Evolutionary conservation across 2,797 vertebrate species (phyloP).

Genomic region (Australoheros facetus): DNA sequence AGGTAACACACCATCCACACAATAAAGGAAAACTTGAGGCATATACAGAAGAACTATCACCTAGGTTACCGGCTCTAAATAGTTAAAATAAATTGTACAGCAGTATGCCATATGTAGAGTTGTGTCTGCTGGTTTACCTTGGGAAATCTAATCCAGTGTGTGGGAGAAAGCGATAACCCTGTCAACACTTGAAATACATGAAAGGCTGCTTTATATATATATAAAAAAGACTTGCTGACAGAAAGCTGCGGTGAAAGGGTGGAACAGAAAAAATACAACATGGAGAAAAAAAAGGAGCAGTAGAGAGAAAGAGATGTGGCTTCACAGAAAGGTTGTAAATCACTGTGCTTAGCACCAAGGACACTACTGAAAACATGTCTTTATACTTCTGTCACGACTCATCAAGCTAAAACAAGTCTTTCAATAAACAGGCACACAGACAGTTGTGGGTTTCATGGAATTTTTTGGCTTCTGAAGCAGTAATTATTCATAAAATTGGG

Average conservation of each 20-base stretch:
- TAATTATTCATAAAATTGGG: not conserved
- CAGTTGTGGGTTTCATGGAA: not conserved
- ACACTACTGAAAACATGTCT: not conserved
- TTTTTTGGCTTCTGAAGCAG: not conserved
- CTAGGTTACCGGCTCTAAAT: not conserved
- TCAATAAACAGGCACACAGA: constrained; percentile 1
- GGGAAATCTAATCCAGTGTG: not conserved
- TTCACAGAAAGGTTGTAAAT: not conserved
- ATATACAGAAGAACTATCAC: not conserved
- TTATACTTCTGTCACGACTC: constrained; percentile 35
- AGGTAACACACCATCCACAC: not conserved
- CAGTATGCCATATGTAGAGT: not conserved
- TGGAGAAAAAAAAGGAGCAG: not conserved
- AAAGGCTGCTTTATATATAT: not conserved
- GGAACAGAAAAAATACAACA: not conserved
- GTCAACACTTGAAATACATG: not conserved
- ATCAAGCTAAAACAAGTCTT: constrained; percentile 9
- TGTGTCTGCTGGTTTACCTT: constrained; percentile 7
- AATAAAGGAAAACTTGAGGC: not conserved
- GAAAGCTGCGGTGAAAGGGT: not conserved
- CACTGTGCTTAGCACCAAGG: constrained; percentile 29
- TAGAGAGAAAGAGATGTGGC: not conserved
- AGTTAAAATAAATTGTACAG: not conserved
- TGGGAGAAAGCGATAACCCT: not conserved
- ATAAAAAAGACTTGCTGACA: not conserved